A percentile compares a stretch with the other conserved stretches of the same genome.
phyloP scores from a whole-genome alignment of 1,140 invertebrate species.

The Episyrphus balteatus region DNA sequence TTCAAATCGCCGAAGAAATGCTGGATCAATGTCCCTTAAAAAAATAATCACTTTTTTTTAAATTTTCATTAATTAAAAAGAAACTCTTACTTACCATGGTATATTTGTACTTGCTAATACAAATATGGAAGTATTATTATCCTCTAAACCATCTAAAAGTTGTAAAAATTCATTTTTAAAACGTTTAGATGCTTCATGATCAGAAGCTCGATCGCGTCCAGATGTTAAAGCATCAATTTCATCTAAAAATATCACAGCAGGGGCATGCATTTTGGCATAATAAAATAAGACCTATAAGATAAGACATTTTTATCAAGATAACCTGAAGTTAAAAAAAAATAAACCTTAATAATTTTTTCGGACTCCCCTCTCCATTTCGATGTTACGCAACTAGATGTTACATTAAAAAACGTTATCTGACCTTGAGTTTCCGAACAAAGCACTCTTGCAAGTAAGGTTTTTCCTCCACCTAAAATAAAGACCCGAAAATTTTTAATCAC shows the following conservation, averaged over 20 bases:
- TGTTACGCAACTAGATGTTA: constrained; percentile 75
- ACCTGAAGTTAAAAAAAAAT: constrained; percentile 1
- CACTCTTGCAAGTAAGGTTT: constrained; percentile 81
- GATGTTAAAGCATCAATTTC: constrained; percentile 87
- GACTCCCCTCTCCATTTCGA: constrained; percentile 94
- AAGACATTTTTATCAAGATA: no score
- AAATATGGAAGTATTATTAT: constrained; percentile 48
- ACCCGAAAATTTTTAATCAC: constrained; percentile 4
- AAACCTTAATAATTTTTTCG: constrained; percentile 57
- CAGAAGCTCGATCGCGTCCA: constrained; percentile 52
- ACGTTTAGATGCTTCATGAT: constrained; percentile 85
- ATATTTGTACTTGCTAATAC: constrained; percentile 82
- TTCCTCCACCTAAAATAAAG: constrained; percentile 45
- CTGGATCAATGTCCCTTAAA: constrained; percentile 73
- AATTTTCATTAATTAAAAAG: neutral
- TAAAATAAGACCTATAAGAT: constrained; percentile 64
- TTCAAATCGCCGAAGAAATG: constrained; percentile 77
- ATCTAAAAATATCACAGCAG: constrained; percentile 92
- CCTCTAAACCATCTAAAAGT: constrained; percentile 78
- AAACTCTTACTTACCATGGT: constrained; percentile 59
- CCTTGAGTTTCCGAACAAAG: constrained; percentile 71
- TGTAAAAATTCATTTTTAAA: constrained; percentile 88
- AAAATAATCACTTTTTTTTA: neutral
- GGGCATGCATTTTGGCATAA: constrained; percentile 79
- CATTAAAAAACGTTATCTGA: constrained; percentile 74